phyloP scores from a whole-genome alignment of 2,888 invertebrate genomes.

The Harmothoe impar region DNA sequence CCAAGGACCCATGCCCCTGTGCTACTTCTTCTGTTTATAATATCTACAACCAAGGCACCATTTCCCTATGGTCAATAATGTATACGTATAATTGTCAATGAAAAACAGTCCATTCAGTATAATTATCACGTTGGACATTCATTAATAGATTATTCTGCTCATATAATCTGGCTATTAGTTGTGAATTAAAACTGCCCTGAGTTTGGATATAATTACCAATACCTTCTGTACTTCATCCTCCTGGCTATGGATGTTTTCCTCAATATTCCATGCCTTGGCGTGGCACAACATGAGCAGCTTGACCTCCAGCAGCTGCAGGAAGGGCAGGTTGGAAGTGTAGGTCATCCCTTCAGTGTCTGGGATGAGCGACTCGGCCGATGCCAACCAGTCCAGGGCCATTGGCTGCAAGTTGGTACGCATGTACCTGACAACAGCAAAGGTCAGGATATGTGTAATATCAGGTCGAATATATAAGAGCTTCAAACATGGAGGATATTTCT shows the following conservation, averaged over 20 bases:
- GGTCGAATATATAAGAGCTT: neutral
- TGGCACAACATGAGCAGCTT: neutral
- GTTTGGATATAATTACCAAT: neutral
- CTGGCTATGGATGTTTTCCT: neutral
- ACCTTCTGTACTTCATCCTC: conserved; percentile 8
- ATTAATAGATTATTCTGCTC: no score
- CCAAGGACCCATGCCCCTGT: no score
- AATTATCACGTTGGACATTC: no score
- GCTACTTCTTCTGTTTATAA: no score
- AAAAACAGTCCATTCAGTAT: no score
- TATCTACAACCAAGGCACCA: no score
- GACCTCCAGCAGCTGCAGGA: conserved; percentile 16
- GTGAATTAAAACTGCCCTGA: no score
- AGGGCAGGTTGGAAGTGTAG: neutral
- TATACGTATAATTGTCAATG: no score
- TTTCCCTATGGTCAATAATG: no score
- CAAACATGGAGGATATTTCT: no score
- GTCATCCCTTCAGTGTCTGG: neutral
- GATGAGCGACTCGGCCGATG: neutral
- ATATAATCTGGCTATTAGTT: no score
- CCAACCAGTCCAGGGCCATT: neutral
- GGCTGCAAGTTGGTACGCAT: neutral
- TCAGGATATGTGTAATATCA: no score
- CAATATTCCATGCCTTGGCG: neutral
- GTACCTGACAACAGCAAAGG: conserved; percentile 35